Evolutionary conservation across 35 echinoderm and acorn worm species (phyloP).

Genomic region (Apostichopus japonicus): DNA sequence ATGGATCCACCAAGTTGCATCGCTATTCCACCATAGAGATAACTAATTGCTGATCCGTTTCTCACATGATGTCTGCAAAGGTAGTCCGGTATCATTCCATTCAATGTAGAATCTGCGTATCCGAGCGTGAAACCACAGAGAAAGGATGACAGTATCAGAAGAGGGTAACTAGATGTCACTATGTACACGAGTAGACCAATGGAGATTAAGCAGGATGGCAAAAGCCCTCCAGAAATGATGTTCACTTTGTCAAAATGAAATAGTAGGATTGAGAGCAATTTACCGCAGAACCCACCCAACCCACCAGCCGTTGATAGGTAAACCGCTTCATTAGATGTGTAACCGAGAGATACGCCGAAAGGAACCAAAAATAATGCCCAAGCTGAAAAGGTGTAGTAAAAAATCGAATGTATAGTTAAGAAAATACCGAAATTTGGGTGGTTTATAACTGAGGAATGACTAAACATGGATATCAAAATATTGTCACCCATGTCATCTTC

Average conservation of each 20-base stretch:
- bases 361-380: slow-evolving; percentile 17
- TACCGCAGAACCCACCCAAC: neutral
- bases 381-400: neutral
- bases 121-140: slow-evolving; percentile 15
- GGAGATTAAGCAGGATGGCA: neutral
- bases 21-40: slow-evolving; percentile 14
- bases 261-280: neutral
- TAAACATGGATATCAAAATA: neutral
- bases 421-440: neutral
- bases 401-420: neutral
- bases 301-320: slow-evolving; percentile 4
- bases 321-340: neutral
- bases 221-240: neutral
- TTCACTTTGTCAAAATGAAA: neutral
- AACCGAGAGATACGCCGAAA: neutral
- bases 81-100: slow-evolving; percentile 15
- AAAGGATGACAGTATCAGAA: neutral
- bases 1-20: slow-evolving; percentile 19
- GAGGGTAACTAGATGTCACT: neutral
- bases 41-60: slow-evolving; percentile 3
- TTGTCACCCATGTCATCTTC: neutral
- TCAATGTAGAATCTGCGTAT: slow-evolving; percentile 12
- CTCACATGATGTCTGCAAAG: neutral
- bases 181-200: neutral
- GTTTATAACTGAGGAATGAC: neutral